Evolutionary conservation across 2,888 invertebrate genomes (phyloP), one percentile per base, ranked within the genome.

Genomic region (Eristalis tenax): DNA sequence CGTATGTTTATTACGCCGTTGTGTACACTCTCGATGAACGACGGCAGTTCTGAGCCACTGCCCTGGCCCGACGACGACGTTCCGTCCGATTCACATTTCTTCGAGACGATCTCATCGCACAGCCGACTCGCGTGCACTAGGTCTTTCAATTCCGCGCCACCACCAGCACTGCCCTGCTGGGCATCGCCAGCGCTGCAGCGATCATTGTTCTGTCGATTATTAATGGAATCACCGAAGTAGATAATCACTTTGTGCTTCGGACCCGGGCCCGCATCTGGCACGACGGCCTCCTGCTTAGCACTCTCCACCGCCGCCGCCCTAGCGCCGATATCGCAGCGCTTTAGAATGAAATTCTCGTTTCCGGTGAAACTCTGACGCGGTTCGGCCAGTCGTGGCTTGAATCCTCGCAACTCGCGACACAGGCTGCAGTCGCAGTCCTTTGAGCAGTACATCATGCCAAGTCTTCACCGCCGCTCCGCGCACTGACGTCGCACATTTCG

Each of bases 341-440:
- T 91, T 92, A 95, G 89, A 90, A 94, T 90, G 92, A 94, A 91
- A 93, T 95, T 91, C 92, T 92, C 91, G 89, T 91, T 92, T 38
- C 88, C 90, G 18, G 79, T 63, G 59, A 71, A 85, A 79, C 73
- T 69, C 2, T 88, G 28, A 63, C 79, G 74, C 70, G 84, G 71
- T 35, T 75, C 57, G 11, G 79, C 64, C 26, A 74, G 35, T 40
- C 81, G 78, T 13, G 94, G 94, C 89, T 94, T 94, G 91, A 94
- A 95, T 89, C 95, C 95, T 90, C 94, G 95, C 90, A 96, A 93
- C 92, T 96, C 96, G 89, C 96, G 95, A 92, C 97, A 97, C 91
- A 97, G 94, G 91, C 96, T 95, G 93, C 97, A 97, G 90, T 94
- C 94, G 93, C 97, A 97, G 90, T 96, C 95, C 94, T 95, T 94